Evolutionary conservation across 2,113 vertebrate genomes (phyloP), one percentile per base, ranked within the genome.

Genomic region (Macrotus californicus): DNA sequence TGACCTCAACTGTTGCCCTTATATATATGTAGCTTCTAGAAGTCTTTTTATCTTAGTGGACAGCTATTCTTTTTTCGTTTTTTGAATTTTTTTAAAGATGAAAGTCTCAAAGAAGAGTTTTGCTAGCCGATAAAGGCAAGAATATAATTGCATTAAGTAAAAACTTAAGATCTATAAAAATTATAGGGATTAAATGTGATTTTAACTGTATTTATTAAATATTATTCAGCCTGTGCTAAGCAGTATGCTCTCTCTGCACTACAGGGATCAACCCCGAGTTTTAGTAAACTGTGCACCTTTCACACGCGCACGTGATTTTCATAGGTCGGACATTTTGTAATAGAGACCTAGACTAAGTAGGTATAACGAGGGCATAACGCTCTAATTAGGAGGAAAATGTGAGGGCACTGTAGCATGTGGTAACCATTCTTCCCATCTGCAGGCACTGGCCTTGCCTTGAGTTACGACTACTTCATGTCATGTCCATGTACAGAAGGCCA

Each of bases 31-130:
- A 24, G 66, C 76, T 93, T 89, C 48, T 21, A 81, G 29, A 81
- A 79, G 46, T 87, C 52, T 91, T 93, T 88, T 85, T 2, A 43
- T 87, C 46, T 92, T 43, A 46, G 39, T 80, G 6, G 69, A 24
- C 46, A 43, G 34, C 34, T 83, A 67, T 59, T 91, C 76, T 80
- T 19, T 91, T 88, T 89, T 41, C 48, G 16, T 14, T 89, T 87
- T 92, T 88, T 52, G 24, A 26, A 18, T 34, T 75, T 89, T 79
- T 41, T 66, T 77, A 72, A 90, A 93, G 14, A 81, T 66, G 59
- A 76, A 91, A 93, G 14, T 22, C 36, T 80, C 15, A 87, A 46
- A 94, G 59, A 76, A 95, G 56, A 85, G 86, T 77, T 93, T 93
- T 88, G 73, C 19, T 90, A 64, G 77, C 50, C 50, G 36, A 89